Base-by-base conservation (phyloP, 2,888 invertebrate genomes). In the Tortrix viridana region DNA sequence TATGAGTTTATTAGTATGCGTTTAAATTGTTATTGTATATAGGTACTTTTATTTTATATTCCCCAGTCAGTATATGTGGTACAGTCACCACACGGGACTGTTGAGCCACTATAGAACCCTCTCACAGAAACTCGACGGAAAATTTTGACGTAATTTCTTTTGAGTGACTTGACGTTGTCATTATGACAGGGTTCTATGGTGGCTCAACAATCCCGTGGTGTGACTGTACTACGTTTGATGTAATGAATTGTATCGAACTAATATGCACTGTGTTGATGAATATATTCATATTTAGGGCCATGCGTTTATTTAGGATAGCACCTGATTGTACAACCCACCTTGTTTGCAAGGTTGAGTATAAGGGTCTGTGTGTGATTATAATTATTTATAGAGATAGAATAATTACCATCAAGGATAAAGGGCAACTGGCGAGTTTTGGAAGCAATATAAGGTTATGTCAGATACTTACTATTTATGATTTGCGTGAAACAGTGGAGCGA, bases 221-320 rank as follows among this genome's bases (percentile, higher is more conserved):
- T n/a, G n/a, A n/a, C n/a, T n/a, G 32, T 32, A 49, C 20, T 9
- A 2, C 32, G 49, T 49, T 32, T 49, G 49, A 19, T 38, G 14
- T 23, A 14, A 48, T 48, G 2, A 32, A 43, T 6, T 49, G 18
- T 56, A 41, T 41, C 38, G 12, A 52, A 62, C 57, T 56, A 62
- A 57, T 53, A 63, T 63, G 58, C 58, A 58, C 32, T 48, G n/a
- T 53, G 52, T 74, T 75, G 71, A 71, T 85, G 83, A 85, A 86
- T 86, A 77, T 76, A 84, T 82, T 58, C 75, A 73, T 81, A 79
- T 82, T 80, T 78, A 70, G 77, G 80, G 75, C 74, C 77, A 81
- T 71, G 70, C 72, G 85, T 88, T 86, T 85, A 76, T 76, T 86
- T 85, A 88, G 87, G 88, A 83, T 83, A 75, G 80, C 83, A 82